Evolutionary conservation across 2,797 vertebrate genomes (phyloP).

Genomic region (Gobionotothen gibberifrons): DNA sequence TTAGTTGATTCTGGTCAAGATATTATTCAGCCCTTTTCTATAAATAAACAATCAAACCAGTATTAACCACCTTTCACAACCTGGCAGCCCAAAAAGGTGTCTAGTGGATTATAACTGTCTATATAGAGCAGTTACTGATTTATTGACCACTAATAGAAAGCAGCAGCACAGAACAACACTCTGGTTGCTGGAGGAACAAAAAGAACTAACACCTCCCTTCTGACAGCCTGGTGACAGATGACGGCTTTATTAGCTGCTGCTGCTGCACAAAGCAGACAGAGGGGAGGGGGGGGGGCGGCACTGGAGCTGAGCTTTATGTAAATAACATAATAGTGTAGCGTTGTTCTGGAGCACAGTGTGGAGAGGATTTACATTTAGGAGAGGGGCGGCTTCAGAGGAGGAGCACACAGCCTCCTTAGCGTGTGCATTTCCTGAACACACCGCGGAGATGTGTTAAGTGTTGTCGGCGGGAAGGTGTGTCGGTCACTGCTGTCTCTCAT

Average conservation of each 20-base stretch:
- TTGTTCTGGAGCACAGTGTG: background rate
- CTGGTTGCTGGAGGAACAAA: background rate
- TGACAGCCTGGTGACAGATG: slow-evolving; percentile 28
- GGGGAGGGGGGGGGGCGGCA: background rate
- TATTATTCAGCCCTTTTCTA: background rate
- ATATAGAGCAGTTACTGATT: background rate
- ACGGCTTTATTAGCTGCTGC: slow-evolving; percentile 34
- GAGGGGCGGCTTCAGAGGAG: background rate
- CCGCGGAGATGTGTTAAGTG: slow-evolving; percentile 22
- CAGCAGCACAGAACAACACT: background rate
- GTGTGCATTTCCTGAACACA: slow-evolving; percentile 50
- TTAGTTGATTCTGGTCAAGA: too few relatives aligned
- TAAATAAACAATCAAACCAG: background rate
- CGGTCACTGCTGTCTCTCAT: slow-evolving; percentile 45
- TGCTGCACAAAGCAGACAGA: background rate
- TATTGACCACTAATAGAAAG: background rate
- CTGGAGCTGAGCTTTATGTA: background rate
- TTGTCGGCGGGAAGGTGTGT: slow-evolving; percentile 56
- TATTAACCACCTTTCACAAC: background rate
- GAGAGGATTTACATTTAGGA: background rate
- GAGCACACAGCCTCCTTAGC: background rate
- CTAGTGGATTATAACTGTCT: background rate
- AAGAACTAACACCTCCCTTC: background rate
- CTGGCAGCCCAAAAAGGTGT: background rate
- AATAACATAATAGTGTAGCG: background rate